Evolutionary conservation across 2,888 invertebrate species (phyloP), one percentile per base, ranked within the genome.

Genomic region (Euzophera pinguis): DNA sequence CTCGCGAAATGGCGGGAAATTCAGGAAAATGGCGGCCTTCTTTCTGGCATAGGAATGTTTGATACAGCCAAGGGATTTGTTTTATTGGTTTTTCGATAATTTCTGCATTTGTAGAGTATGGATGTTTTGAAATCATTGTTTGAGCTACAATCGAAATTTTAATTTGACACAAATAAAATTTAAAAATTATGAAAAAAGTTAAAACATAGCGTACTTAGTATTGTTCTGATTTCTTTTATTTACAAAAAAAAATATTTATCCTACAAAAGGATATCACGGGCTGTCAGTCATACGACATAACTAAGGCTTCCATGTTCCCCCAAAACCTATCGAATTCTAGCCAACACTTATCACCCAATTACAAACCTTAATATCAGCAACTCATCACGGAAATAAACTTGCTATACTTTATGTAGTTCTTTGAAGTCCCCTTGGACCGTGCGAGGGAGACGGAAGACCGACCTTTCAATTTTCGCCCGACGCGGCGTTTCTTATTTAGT

Each of bases 401-500:
- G 38, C 37, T 49, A 49, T 29, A 49, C 48, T 49, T 37, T 34
- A 34, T 37, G 43, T 51, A 51, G 51, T 51, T 53, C 52, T 55
- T 54, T 51, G 53, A 53, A 50, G 53, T 45, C 50, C 53, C 53
- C 51, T 35, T 43, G 51, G 41, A 7, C 63, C 60, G 71, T 47
- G 47, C 57, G 71, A 75, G 58, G 32, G 73, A 65, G 75, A 75
- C 52, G 41, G 60, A 38, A 59, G 69, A 63, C 68, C 72, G 77
- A 81, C 87, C 88, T 87, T 88, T 89, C 88, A 89, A 87, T 90
- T 89, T 86, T 88, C 88, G 83, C 79, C 80, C 81, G 75, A 73
- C 39, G 73, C 88, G 87, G 73, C 88, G 87, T 86, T 89, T 88
- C 89, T 90, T 90, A 90, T 90, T 90, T 90, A 90, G 90, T 90